These are phyloP conservation scores for Neotoxoptera formosana DNA, from an alignment of 1,140 invertebrate species.

Conservation along the genomic window DNA sequence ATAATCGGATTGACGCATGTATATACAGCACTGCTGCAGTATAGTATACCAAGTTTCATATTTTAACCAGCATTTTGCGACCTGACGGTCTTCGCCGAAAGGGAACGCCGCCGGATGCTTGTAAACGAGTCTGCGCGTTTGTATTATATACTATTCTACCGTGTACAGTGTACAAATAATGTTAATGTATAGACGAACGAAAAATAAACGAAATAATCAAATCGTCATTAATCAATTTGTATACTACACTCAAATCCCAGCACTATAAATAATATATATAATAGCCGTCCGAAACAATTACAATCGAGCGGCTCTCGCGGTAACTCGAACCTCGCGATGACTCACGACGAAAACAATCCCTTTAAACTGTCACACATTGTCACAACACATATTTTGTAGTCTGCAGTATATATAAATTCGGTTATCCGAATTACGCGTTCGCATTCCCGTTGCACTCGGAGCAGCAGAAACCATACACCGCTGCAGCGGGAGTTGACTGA, in stretches of 20 bases:
- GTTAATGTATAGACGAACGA: background rate
- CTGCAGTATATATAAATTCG: background rate
- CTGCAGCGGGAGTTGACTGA: background rate
- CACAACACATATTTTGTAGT: background rate
- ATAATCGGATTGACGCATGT: conserved; percentile 33
- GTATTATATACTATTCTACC: background rate
- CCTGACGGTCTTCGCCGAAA: background rate
- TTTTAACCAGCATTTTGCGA: background rate
- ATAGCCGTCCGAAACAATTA: background rate
- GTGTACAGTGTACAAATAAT: too few species aligned
- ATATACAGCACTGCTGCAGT: conserved; percentile 39
- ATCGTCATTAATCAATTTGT: background rate
- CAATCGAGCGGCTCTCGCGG: background rate
- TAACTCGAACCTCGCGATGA: background rate
- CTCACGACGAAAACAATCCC: background rate
- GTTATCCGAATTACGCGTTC: background rate
- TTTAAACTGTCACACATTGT: background rate
- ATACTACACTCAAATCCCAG: background rate
- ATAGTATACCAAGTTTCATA: conserved; percentile 1
- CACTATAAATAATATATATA: background rate
- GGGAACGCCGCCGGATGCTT: background rate
- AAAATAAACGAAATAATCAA: conserved; percentile 10
- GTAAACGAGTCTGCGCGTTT: background rate
- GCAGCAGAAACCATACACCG: background rate
- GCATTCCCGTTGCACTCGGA: background rate